Evolutionary conservation across 2,888 invertebrate species (phyloP), one percentile per base, ranked within the genome.

Genomic region (Mesochorus sp.): DNA sequence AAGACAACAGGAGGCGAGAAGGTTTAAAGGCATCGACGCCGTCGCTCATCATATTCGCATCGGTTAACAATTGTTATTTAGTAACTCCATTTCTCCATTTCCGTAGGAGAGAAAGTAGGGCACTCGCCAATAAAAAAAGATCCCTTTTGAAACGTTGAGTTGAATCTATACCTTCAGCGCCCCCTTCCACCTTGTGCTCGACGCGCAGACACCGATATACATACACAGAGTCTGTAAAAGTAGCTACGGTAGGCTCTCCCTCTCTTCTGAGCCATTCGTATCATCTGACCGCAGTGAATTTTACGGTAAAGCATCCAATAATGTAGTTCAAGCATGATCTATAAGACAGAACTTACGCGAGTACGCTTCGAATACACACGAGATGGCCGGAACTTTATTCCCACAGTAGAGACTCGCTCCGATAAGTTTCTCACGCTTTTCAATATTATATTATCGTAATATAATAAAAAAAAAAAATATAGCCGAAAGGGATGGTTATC

Each of bases 21-120:
- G 37, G 12, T 12, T 42, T 55, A 55, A 34, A 34, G 19, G 26
- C 39, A 57, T 59, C 37, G 51, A 49, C 59, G 17, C 39, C 47
- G 66, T 49, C 66, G 26, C 34, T 42, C 66, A 39, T 66, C 74
- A 28, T 67, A 49, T 53, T 59, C 24, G 57, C 42, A 44, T 44
- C 59, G 51, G 28, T 49, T n/a, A n/a, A 53, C 71, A 80, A 81
- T 76, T 76, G 79, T 81, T 81, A 82, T 81, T 84, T 82, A 80
- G 81, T 80, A 83, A 83, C 81, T 81, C 79, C 68, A 82, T 83
- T 83, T 81, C 80, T 81, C 75, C 71, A 79, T 72, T 79, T 70
- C 66, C 76, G 78, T n/a, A n/a, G 19, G 57, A 66, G 49, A 62
- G 72, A 80, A 80, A 82, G 77, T 80, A 79, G 80, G 80, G 71